A percentile compares a stretch with the other conserved stretches of the same genome.
These are phyloP conservation scores for Clitarchus hookeri DNA, from an alignment of 2,888 invertebrate genomes.

Conservation along the genomic window DNA sequence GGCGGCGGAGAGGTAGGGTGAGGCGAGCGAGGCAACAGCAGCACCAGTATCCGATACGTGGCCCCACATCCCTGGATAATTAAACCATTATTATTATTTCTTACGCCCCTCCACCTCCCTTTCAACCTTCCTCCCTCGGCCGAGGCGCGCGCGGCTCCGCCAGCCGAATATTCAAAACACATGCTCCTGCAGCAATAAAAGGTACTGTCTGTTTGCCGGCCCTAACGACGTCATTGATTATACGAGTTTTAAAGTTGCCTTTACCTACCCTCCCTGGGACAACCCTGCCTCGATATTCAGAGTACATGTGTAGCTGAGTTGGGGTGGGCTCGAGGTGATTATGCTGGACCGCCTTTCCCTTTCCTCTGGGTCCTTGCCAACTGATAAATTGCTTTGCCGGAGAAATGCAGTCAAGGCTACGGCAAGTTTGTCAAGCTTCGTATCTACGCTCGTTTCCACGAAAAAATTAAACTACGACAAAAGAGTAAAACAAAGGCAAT, in stretches of 20 bases:
- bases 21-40: not conserved
- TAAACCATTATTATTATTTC: conserved; percentile 28
- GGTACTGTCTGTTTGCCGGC: conserved; percentile 11
- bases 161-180: conserved; percentile 21
- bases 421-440: not conserved
- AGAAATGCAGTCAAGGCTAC: not conserved
- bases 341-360: not conserved
- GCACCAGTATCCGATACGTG: conserved; percentile 16
- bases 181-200: conserved; percentile 22
- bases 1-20: not conserved
- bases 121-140: not conserved
- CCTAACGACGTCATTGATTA: conserved; percentile 24
- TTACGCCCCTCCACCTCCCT: not conserved
- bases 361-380: not conserved
- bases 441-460: not conserved
- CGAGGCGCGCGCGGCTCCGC: not conserved
- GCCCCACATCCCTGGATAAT: not conserved
- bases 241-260: not conserved
- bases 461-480: no score
- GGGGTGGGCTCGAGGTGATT: not conserved
- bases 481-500: no score
- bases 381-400: not conserved
- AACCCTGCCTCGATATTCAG: not conserved
- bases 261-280: not conserved
- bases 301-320: not conserved